These are phyloP conservation scores for Luffia ferchaultella DNA, from an alignment of 2,888 invertebrate species.

Conservation along the genomic window DNA sequence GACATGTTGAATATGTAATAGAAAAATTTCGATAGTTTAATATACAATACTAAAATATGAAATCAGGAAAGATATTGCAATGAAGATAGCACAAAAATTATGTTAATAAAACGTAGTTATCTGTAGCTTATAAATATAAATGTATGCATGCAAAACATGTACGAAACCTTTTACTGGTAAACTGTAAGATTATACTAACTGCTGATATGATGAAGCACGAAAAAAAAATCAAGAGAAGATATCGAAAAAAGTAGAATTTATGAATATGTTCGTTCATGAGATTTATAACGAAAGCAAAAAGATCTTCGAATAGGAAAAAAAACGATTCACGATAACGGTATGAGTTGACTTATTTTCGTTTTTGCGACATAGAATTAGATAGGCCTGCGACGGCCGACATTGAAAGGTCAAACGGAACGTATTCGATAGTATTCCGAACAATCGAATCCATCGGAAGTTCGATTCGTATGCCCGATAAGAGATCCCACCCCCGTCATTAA, in stretches of 20 bases:
- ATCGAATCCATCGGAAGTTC: constrained; percentile 30
- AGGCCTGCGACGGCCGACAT: background rate
- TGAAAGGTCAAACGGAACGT: constrained; percentile 28
- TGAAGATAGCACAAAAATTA: no score
- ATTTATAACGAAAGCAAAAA: background rate
- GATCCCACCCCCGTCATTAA: constrained; percentile 45
- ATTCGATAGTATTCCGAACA: constrained; percentile 32
- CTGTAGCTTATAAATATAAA: no score
- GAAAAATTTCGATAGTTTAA: no score
- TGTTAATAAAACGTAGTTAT: no score
- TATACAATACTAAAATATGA: no score
- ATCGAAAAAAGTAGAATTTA: background rate
- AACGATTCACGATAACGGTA: background rate
- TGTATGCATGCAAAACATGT: no score
- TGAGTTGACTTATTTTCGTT: background rate
- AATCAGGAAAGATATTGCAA: no score
- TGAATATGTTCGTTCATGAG: background rate
- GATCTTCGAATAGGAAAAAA: background rate
- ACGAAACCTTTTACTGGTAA: no score
- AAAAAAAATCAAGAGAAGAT: no score
- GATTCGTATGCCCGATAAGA: constrained; percentile 19
- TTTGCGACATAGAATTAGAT: background rate
- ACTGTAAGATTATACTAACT: no score
- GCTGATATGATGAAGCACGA: no score
- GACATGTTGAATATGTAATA: no score